Conservation (phyloP, 2,113 vertebrate species). For the Caretta caretta region DNA sequence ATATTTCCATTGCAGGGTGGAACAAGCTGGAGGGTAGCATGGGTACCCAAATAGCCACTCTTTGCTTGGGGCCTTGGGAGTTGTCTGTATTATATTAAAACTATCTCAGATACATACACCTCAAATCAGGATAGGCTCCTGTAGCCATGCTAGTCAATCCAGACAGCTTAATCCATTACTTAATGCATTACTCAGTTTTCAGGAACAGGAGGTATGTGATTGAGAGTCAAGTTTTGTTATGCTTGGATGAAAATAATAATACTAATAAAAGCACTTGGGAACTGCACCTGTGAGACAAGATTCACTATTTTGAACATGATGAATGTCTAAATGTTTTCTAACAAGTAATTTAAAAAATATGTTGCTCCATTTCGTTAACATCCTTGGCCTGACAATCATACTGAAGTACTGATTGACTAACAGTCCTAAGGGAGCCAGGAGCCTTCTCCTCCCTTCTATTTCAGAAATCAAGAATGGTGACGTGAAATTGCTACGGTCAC, state of each 20-base stretch:
- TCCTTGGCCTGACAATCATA: slow-evolving; percentile 46
- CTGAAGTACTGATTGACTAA: slow-evolving; percentile 62
- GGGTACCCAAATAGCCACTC: not conserved
- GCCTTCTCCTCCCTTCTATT: slow-evolving; percentile 51
- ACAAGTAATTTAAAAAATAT: slow-evolving; percentile 57
- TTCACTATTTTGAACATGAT: slow-evolving; percentile 61
- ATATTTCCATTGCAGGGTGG: not conserved
- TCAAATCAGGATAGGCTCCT: slow-evolving; percentile 60
- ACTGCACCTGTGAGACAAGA: slow-evolving; percentile 77
- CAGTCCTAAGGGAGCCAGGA: slow-evolving; percentile 66
- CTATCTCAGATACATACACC: slow-evolving; percentile 46
- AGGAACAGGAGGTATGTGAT: slow-evolving; percentile 72
- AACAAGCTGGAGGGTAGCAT: not conserved
- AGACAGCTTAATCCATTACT: slow-evolving; percentile 73
- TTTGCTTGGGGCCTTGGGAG: not conserved
- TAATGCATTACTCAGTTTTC: slow-evolving; percentile 78
- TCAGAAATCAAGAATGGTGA: slow-evolving; percentile 48
- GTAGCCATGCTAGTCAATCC: slow-evolving; percentile 62
- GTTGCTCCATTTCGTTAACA: slow-evolving; percentile 17
- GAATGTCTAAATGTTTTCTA: slow-evolving; percentile 53
- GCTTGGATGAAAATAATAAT: slow-evolving; percentile 79
- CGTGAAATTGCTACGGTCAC: slow-evolving; percentile 52
- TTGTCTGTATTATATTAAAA: slow-evolving; percentile 33
- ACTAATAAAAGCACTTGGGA: slow-evolving; percentile 55
- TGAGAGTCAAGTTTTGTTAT: slow-evolving; percentile 75